Evolutionary conservation across 2,888 invertebrate genomes (phyloP).

Genomic region (Drosophila dives): DNA sequence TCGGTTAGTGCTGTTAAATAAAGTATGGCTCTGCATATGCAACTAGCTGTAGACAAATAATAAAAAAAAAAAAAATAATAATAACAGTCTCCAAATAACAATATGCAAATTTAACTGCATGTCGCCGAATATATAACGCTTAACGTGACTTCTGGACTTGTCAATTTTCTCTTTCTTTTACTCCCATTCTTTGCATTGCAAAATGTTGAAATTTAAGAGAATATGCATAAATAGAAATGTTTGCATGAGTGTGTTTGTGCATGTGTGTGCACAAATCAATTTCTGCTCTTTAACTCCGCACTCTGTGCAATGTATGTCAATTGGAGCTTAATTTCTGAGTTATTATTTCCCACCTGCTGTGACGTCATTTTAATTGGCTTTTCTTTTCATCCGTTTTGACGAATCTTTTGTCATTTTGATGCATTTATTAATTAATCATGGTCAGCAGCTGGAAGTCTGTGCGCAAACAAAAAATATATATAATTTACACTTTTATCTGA

Average conservation of each 20-base stretch:
- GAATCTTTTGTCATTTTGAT: background rate
- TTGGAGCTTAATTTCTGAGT: background rate
- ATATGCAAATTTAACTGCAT: background rate
- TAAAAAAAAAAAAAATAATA: background rate
- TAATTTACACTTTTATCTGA: background rate
- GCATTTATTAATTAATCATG: conserved; percentile 4
- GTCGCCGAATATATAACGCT: background rate
- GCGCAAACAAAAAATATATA: background rate
- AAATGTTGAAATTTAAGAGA: background rate
- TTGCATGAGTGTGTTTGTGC: background rate
- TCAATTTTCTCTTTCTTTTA: background rate
- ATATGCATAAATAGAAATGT: background rate
- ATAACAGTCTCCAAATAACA: background rate
- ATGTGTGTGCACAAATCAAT: background rate
- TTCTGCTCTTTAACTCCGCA: background rate
- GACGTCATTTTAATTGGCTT: background rate
- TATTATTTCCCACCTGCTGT: background rate
- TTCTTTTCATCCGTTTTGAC: background rate
- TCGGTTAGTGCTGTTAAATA: background rate
- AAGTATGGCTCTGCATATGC: background rate
- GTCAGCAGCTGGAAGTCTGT: background rate
- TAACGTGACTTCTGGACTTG: background rate
- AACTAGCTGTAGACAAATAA: background rate
- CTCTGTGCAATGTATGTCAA: background rate
- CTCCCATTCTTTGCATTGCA: background rate